Evolutionary conservation across 2,888 invertebrate species (phyloP), one percentile per base, ranked within the genome.

Genomic region (Tiliacea citrago): DNA sequence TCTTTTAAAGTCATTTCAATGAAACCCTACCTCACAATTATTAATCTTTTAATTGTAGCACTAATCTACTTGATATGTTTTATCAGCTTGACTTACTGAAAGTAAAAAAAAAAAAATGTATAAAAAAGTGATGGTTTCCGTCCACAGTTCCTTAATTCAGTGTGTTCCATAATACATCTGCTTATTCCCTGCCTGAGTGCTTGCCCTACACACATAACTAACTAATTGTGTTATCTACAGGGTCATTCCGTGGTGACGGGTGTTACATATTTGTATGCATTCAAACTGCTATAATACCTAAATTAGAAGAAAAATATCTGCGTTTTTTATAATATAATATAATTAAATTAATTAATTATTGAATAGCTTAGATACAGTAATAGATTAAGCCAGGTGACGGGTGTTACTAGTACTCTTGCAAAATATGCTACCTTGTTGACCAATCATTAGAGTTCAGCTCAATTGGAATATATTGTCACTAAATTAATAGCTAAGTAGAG

Each of bases 141-240:
- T 55, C 78, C 78, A 81, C 73, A 81, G 42, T 73, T 85, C 57
- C 73, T 76, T 60, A 69, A 60, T 72, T 63, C 39, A 42, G 12
- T 42, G 47, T 67, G 39, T 49, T 60, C 18, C 8, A 2, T 81
- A 75, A 42, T 76, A 55, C 29, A 71, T 57, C 35, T 6, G 45
- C 58, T 29, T 65, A 21, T 53, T 66, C 61, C 55, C 75, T 66
- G 70, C 73, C 35, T 78, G 35, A 47, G 53, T 67, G 73, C 84
- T 77, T 77, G 42, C 66, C 45, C 45, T 61, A 71, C 77, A 75
- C 65, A 24, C 73, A n/a, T 75, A 67, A 81, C 76, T 84, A 81
- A 85, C 57, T 68, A 70, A 86, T 82, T 84, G 78, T 93, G 82
- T 93, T 87, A 89, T 90, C 93, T 88, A 79, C 97, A 98, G 99